These are phyloP conservation scores for Rhabdophis nuchalis DNA, from an alignment of 2,797 vertebrate genomes.

Conservation along the genomic window DNA sequence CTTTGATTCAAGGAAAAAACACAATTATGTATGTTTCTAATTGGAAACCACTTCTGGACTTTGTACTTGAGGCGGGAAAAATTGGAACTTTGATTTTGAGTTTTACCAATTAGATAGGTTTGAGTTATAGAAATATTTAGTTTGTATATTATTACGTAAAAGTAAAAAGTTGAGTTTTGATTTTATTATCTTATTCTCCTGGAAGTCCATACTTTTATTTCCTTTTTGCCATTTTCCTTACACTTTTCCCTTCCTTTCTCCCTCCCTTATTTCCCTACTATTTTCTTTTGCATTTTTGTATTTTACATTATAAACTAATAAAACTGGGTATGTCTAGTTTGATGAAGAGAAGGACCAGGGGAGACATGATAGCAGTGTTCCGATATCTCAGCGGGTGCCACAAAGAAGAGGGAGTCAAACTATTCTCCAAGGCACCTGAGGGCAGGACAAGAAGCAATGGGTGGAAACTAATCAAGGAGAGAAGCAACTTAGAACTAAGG, in stretches of 20 bases:
- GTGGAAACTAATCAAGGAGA: too few relatives aligned
- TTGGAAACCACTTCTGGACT: background rate
- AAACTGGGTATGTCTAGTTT: too few relatives aligned
- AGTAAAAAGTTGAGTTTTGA: background rate
- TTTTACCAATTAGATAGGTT: background rate
- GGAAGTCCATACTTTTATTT: background rate
- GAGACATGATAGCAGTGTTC: too few relatives aligned
- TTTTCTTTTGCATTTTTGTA: background rate
- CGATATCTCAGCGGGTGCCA: too few relatives aligned
- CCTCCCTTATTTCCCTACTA: background rate
- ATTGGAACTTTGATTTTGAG: background rate
- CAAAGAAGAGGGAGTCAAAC: too few relatives aligned
- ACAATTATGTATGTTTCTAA: background rate
- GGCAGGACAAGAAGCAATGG: too few relatives aligned
- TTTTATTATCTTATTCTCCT: background rate
- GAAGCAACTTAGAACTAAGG: too few relatives aligned
- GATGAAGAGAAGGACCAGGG: too few relatives aligned
- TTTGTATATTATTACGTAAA: background rate
- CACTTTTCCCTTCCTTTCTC: background rate
- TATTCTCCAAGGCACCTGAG: too few relatives aligned
- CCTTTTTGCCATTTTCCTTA: background rate
- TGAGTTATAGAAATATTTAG: background rate
- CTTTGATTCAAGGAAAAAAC: background rate
- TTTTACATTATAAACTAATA: background rate
- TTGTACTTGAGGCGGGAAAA: background rate